Base-by-base conservation (phyloP, 1,140 invertebrate species). In the Sitobion miscanthi region DNA sequence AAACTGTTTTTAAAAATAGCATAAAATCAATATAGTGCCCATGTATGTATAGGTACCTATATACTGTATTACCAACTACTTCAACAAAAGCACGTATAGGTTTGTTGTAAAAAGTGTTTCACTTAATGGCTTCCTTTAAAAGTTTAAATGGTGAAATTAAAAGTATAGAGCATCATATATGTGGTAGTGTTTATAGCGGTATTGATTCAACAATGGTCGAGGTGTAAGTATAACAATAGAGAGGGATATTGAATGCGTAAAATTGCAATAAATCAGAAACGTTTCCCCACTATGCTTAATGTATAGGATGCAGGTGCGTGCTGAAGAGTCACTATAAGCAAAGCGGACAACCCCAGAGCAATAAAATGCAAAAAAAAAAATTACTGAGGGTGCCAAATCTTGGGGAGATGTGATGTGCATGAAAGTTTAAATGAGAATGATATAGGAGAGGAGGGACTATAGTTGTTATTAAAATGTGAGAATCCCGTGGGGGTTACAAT, bases 401-500 rank as follows among this genome's bases (percentile, higher is more conserved):
- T 92, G 47, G 45, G 90, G 90, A 83, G 90, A 52, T 23, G 90
- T 92, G 62, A 54, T 92, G 90, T 83, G 77, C 23, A 82, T 42
- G 62, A 83, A 92, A 92, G 90, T 23, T 92, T 82, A 83, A 92
- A 92, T 38, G 95, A 98, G 98, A 93, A 96, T 96, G 25, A 69
- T 90, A 69, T 69, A 45, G 93, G 96, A 96, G 21, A 96, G 95
- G 14, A 97, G 96, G 94, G 96, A 96, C 97, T 86, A 42, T 42
- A 94, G 96, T 96, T 57, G 96, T 97, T 93, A 97, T 95, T 54
- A 96, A 95, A 7, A 95, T 95, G 87, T 96, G 96, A 77, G 45
- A 92, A 91, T 20, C 69, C 90, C 90, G 20, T 54, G 85, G 96
- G 96, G 96, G 20, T 95, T 95, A 49, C 95, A 77, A 77, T 96